A percentile compares a stretch with the other conserved stretches of the same genome.
Evolutionary conservation across 2,113 vertebrate genomes (phyloP).

Genomic region (Lepus europaeus): DNA sequence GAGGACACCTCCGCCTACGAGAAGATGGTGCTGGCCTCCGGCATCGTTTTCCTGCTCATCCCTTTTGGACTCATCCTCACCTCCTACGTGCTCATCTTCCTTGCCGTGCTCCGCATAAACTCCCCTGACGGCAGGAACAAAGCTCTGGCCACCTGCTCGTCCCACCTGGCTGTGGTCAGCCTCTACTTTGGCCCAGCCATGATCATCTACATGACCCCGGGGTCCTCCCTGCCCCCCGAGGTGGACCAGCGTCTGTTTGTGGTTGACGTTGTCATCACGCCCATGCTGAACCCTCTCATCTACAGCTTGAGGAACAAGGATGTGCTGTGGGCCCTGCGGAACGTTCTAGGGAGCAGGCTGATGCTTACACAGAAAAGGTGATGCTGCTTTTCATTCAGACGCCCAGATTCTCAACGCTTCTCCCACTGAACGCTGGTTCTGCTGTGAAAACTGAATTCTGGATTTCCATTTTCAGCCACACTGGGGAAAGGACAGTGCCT

Average conservation of each 20-base stretch:
- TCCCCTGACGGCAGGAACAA: slow-evolving; percentile 24
- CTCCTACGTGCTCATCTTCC: slow-evolving; percentile 66
- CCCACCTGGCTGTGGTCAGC: slow-evolving; percentile 36
- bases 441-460: too few relatives aligned
- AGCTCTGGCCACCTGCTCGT: slow-evolving; percentile 48
- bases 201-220: slow-evolving; percentile 67
- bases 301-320: slow-evolving; percentile 67
- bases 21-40: slow-evolving; percentile 29
- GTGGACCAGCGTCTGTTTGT: slow-evolving; percentile 63
- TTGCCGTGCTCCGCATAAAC: slow-evolving; percentile 2
- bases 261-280: slow-evolving; percentile 20
- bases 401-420: too few relatives aligned
- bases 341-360: not conserved
- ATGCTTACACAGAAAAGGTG: too few relatives aligned
- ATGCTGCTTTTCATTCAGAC: too few relatives aligned
- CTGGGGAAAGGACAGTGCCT: too few relatives aligned
- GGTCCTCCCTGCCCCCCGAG: not conserved
- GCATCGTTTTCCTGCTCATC: not conserved
- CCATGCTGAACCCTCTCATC: slow-evolving; percentile 59
- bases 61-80: slow-evolving; percentile 57
- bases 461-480: too few relatives aligned
- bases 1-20: slow-evolving; percentile 54
- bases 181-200: slow-evolving; percentile 62
- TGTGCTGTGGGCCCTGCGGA: slow-evolving; percentile 27
- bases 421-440: too few relatives aligned